A percentile compares a stretch with the other conserved stretches of the same genome.
These are phyloP conservation scores for Drosophila baimaii DNA, from an alignment of 1,140 invertebrate species.

Conservation along the genomic window DNA sequence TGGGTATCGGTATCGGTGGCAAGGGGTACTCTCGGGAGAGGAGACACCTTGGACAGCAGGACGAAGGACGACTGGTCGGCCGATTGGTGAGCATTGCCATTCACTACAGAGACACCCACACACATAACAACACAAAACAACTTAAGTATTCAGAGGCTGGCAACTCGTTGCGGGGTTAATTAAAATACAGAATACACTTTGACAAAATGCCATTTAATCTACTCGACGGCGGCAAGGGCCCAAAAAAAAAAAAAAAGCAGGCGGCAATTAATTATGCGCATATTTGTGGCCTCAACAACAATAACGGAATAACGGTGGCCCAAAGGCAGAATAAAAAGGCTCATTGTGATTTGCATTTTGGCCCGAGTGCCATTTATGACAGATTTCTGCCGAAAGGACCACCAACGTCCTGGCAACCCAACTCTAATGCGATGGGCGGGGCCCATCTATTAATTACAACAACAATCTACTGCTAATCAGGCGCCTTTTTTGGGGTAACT, in stretches of 20 bases:
- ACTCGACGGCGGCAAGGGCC: constrained; percentile 28
- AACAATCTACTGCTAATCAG: constrained; percentile 70
- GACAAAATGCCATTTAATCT: constrained; percentile 81
- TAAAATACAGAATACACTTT: constrained; percentile 75
- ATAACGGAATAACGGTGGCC: background rate
- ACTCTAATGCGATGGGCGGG: constrained; percentile 15
- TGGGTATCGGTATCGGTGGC: too few species aligned
- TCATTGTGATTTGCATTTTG: constrained; percentile 75
- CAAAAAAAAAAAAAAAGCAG: constrained; percentile 25
- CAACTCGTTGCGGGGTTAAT: constrained; percentile 56
- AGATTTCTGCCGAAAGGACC: constrained; percentile 44
- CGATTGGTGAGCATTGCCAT: constrained; percentile 48
- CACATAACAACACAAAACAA: too few species aligned
- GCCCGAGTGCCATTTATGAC: constrained; percentile 68
- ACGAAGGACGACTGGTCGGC: constrained; percentile 8
- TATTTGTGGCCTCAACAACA: constrained; percentile 67
- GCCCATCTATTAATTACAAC: constrained; percentile 70
- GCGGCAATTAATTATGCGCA: constrained; percentile 76
- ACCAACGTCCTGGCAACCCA: constrained; percentile 1
- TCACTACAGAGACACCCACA: too few species aligned
- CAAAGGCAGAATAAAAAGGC: constrained; percentile 48
- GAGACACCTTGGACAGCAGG: constrained; percentile 5
- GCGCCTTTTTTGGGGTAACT: background rate
- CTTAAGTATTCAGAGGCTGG: constrained; percentile 38
- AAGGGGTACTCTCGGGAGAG: background rate